Conservation (phyloP, 2,888 invertebrate species). For the Conomelus anceps region DNA sequence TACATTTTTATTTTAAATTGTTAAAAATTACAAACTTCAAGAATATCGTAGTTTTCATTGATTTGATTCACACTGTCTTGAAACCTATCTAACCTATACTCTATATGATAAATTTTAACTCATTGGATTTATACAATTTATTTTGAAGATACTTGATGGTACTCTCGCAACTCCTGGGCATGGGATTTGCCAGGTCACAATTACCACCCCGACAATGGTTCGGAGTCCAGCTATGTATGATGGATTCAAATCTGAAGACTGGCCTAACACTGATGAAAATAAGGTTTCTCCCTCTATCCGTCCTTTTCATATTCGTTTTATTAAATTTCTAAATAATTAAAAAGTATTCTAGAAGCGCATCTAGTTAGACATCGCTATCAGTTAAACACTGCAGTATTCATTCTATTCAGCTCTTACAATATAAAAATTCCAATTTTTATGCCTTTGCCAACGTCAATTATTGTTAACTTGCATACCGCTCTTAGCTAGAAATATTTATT, state of each 20-base stretch:
- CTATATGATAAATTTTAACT: background rate
- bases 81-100: too few species aligned
- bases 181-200: conserved; percentile 13
- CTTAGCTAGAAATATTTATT: too few species aligned
- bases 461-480: too few species aligned
- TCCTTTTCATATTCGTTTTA: background rate
- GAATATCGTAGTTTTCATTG: too few species aligned
- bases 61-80: too few species aligned
- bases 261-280: conserved; percentile 37
- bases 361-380: background rate
- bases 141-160: background rate
- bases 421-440: background rate
- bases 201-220: conserved; percentile 38
- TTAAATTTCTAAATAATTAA: too few species aligned
- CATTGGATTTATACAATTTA: background rate
- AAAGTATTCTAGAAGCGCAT: background rate
- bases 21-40: too few species aligned
- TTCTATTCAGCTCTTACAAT: background rate
- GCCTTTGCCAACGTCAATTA: background rate
- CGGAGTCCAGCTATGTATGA: conserved; percentile 42
- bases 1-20: too few species aligned
- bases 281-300: conserved; percentile 22
- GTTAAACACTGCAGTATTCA: background rate
- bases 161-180: background rate
- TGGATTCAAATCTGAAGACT: conserved; percentile 39